Percentiles rank a stretch among this genome's conserved stretches.
Conservation (phyloP, 2,797 vertebrate genomes). For the Pipistrellus nathusii region DNA sequence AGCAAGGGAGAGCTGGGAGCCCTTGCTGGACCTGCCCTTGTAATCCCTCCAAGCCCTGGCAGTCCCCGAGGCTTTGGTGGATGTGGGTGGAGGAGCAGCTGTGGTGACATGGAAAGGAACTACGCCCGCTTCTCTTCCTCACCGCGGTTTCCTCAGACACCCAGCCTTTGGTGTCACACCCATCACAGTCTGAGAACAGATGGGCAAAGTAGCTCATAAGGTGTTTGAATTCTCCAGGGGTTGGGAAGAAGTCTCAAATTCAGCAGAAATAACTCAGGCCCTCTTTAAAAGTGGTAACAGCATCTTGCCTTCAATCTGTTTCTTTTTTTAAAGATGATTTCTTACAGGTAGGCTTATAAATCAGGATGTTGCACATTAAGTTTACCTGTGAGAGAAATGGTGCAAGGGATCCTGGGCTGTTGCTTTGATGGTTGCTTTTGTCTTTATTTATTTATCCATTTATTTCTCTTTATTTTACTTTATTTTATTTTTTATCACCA, state of each 20-base stretch:
- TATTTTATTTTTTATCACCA: background rate
- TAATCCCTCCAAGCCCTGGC: background rate
- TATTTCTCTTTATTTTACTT: background rate
- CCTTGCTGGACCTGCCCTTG: conserved; percentile 12
- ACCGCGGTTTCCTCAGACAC: background rate
- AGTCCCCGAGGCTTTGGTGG: background rate
- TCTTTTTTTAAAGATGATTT: background rate
- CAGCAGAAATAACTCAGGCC: background rate
- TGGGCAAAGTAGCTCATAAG: background rate
- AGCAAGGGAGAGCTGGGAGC: background rate
- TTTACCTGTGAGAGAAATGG: background rate
- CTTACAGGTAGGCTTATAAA: background rate
- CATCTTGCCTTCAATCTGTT: background rate
- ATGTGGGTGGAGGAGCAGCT: background rate
- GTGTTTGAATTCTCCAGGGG: background rate
- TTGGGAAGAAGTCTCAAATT: background rate
- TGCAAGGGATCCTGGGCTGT: background rate
- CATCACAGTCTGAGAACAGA: background rate
- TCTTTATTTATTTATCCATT: background rate
- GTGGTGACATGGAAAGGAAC: background rate
- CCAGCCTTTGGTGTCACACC: background rate
- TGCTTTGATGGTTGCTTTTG: background rate
- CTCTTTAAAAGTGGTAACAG: background rate
- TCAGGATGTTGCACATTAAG: background rate
- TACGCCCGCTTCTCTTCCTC: background rate